phyloP scores from a whole-genome alignment of 2,888 invertebrate genomes.

The Seira musarum region DNA sequence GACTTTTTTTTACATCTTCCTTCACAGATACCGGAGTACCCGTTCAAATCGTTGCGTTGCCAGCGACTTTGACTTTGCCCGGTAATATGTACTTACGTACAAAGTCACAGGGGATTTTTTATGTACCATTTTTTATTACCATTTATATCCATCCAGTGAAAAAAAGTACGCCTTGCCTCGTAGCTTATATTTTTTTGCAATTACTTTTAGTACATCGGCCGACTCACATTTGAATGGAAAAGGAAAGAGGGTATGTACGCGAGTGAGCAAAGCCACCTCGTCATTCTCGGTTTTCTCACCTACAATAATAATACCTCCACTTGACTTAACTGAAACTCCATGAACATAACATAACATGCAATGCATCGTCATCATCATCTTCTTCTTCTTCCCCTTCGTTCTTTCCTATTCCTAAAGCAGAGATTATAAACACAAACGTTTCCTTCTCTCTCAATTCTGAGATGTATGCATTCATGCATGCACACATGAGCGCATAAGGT shows the following conservation, averaged over 20 bases:
- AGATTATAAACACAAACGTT: not conserved
- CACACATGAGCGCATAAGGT: not conserved
- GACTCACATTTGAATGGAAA: not conserved
- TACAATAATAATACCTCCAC: not conserved
- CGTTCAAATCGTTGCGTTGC: too few relatives aligned
- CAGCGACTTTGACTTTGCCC: not conserved
- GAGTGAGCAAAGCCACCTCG: slow-evolving; percentile 43
- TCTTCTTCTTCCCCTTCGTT: slow-evolving; percentile 6
- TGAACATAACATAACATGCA: not conserved
- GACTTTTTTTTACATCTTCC: not conserved
- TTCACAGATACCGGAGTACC: too few relatives aligned
- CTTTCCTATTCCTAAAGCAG: not conserved
- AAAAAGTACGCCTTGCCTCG: slow-evolving; percentile 27
- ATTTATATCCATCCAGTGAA: not conserved
- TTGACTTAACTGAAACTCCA: not conserved
- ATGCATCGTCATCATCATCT: too few relatives aligned
- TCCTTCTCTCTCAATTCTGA: not conserved
- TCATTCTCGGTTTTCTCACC: slow-evolving; percentile 36
- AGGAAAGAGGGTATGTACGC: not conserved
- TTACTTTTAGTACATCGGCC: slow-evolving; percentile 9
- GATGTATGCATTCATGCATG: not conserved
- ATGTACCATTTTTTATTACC: slow-evolving; percentile 13
- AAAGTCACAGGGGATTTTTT: slow-evolving; percentile 3
- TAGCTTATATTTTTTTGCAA: slow-evolving; percentile 38
- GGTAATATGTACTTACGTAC: not conserved